A percentile compares a stretch with the other conserved stretches of the same genome.
phyloP scores from a whole-genome alignment of 2,888 invertebrate species.

The Folsomia candida region DNA sequence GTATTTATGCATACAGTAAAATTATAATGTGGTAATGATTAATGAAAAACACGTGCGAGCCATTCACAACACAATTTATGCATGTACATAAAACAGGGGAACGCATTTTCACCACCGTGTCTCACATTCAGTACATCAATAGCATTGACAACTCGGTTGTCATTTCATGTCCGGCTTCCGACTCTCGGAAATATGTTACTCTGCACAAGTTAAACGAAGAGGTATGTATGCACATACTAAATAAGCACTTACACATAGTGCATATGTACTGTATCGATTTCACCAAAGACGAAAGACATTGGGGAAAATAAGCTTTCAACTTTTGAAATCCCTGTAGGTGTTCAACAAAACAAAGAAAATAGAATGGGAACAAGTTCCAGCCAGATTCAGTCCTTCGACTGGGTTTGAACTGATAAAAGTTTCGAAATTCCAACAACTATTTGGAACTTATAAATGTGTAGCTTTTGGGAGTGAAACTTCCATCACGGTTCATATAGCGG shows the following conservation, averaged over 20 bases:
- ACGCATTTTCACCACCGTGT: slow-evolving; percentile 20
- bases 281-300: too few species aligned
- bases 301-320: too few species aligned
- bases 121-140: slow-evolving; percentile 23
- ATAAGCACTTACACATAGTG: too few species aligned
- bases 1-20: background rate
- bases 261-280: too few species aligned
- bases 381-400: slow-evolving; percentile 24
- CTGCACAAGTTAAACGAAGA: slow-evolving; percentile 34
- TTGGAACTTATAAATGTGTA: slow-evolving; percentile 34
- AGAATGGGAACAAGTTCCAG: slow-evolving; percentile 31
- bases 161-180: slow-evolving; percentile 28
- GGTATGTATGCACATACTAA: slow-evolving; percentile 19
- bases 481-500: slow-evolving; percentile 18
- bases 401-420: slow-evolving; percentile 24
- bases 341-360: slow-evolving; percentile 22
- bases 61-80: too few species aligned
- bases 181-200: slow-evolving; percentile 21
- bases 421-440: slow-evolving; percentile 21
- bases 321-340: slow-evolving; percentile 12
- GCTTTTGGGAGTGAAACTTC: slow-evolving; percentile 22
- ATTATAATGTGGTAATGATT: background rate
- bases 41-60: too few species aligned
- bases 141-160: slow-evolving; percentile 22
- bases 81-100: too few species aligned